Evolutionary conservation across 2,113 vertebrate genomes (phyloP).

Genomic region (Tachysurus fulvidraco): DNA sequence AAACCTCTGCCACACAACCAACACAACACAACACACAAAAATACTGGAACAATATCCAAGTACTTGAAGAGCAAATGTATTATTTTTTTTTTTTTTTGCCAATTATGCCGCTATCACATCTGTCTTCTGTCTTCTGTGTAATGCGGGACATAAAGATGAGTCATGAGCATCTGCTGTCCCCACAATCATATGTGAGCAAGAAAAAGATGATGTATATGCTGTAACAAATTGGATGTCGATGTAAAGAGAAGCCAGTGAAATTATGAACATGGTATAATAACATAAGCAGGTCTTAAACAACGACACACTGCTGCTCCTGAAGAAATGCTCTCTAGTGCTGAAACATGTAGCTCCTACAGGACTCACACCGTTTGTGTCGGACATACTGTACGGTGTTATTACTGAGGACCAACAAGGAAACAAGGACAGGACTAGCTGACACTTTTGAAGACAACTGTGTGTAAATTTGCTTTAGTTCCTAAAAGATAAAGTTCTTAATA

Average conservation of each 20-base stretch:
- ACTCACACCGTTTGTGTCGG: neutral
- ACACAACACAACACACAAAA: neutral
- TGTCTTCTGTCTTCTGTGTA: neutral
- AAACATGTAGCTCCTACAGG: neutral
- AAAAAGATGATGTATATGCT: slow-evolving; percentile 13
- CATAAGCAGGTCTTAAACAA: neutral
- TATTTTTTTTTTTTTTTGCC: slow-evolving; percentile 44
- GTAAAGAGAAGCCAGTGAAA: slow-evolving; percentile 27
- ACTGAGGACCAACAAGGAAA: neutral
- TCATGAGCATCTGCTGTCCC: neutral
- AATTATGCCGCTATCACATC: slow-evolving; percentile 10
- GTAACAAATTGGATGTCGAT: slow-evolving; percentile 19
- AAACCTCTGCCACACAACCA: neutral
- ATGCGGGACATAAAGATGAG: neutral
- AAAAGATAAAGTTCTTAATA: too few species aligned
- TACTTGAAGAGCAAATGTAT: neutral
- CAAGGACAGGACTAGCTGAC: neutral
- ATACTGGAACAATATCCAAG: neutral
- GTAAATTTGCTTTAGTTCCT: too few species aligned
- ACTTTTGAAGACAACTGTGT: neutral
- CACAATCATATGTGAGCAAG: neutral
- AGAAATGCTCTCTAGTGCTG: neutral
- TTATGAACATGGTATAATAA: neutral
- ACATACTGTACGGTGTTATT: neutral
- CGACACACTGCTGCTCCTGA: neutral